Evolutionary conservation across 2,888 invertebrate species (phyloP), one percentile per base, ranked within the genome.

Genomic region (Merodon equestris): DNA sequence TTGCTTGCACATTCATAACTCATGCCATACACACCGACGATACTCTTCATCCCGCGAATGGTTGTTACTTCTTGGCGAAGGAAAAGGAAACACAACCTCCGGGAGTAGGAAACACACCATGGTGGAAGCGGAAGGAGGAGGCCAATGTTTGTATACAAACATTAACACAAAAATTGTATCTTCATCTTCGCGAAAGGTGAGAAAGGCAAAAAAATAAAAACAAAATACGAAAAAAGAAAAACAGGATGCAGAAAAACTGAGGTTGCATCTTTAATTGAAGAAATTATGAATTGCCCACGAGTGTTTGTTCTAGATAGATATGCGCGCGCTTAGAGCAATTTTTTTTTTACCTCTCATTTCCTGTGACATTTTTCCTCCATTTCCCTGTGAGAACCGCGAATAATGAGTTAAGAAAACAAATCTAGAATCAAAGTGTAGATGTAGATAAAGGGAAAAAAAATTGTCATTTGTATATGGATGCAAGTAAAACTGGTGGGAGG

Each of bases 261-360:
- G 61, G 71, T 67, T 71, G 75, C 57, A 67, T 76, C 71, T 67
- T 68, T 72, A 81, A 81, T 72, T 76, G 76, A 81, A 76, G 56
- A 60, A 81, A 72, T 77, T 72, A 68, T 81, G 75, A 81, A 81
- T 81, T 75, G 66, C 81, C 58, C 9, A 40, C 40, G 75, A 72
- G 54, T 72, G 64, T 81, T 75, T 66, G 57, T 61, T 70, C 61
- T 50, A 75, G 42, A 75, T 60, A 75, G 61, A 61, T 71, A 57
- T 81, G 81, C 81, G 81, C 81, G 81, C 81, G 81, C 75, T 75
- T 66, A 38, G 53, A 9, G 27, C 38, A 34, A 3, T n/a, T 34
- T 51, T 67, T 45, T 54, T 68, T 40, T 67, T 13, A 36, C 27
- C 48, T 56, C 4, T 44, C 0, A 3, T 36, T 5, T 10, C 4